These are phyloP conservation scores for Dipodomys stephensi DNA, from an alignment of 2,113 vertebrate species.

Conservation along the genomic window DNA sequence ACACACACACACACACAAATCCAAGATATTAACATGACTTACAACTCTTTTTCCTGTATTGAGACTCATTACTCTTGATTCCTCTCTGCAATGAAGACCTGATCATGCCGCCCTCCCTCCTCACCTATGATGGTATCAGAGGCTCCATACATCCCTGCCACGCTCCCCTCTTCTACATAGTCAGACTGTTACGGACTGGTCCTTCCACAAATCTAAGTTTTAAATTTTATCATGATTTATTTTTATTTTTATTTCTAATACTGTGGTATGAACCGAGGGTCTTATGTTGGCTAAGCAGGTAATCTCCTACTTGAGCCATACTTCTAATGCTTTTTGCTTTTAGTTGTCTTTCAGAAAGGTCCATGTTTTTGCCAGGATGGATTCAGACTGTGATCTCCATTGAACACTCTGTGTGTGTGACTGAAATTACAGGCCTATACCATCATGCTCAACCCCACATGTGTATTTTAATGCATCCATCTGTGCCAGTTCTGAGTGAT, in stretches of 20 bases:
- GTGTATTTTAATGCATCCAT: not conserved
- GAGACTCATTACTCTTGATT: not conserved
- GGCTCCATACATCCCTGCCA: not conserved
- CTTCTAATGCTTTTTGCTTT: too few relatives aligned
- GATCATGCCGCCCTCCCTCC: not conserved
- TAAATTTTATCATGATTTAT: too few relatives aligned
- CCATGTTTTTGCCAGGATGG: too few relatives aligned
- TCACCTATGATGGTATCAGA: not conserved
- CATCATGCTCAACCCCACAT: not conserved
- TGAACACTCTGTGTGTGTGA: too few relatives aligned
- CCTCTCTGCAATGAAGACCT: not conserved
- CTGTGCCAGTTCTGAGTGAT: not conserved
- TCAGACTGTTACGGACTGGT: not conserved
- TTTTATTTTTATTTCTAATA: too few relatives aligned
- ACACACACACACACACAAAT: not conserved
- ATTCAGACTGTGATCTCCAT: too few relatives aligned
- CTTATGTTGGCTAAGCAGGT: too few relatives aligned
- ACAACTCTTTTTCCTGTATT: not conserved
- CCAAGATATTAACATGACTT: not conserved
- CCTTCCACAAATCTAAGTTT: not conserved
- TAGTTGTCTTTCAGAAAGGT: too few relatives aligned
- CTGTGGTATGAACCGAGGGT: too few relatives aligned
- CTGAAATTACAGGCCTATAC: too few relatives aligned
- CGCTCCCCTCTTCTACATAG: not conserved
- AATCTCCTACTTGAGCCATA: too few relatives aligned